Base-by-base conservation (phyloP, 2,888 invertebrate species). In the Lithophane ornitopus region DNA sequence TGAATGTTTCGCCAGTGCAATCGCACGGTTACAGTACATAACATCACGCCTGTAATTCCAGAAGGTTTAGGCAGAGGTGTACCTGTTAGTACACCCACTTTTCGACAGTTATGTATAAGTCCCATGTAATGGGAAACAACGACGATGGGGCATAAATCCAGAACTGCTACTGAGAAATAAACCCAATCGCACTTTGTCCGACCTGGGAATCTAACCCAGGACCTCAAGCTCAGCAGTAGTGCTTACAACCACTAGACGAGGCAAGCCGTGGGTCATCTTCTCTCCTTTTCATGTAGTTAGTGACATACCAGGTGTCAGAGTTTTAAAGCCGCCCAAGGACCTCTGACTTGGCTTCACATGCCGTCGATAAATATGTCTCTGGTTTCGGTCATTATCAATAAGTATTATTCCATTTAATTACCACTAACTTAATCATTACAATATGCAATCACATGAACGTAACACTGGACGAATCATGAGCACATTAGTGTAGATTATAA, bases 391-490 rank as follows among this genome's bases (percentile, higher is more conserved):
- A 61, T 69, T 56, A 68, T 63, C 76, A 81, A 70, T 77, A 22
- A 34, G 78, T 70, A 58, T 41, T 82, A 63, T 59, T 44, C n/a
- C 6, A 70, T 59, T 59, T 28, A 19, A 66, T 76, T 44, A 46
- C 14, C 28, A 26, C 67, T 6, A n/a, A 59, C 11, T 59, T 22
- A 49, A 65, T 58, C 34, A 78, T 41, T 67, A 61, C 12, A 65
- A 71, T 71, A 44, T 59, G 19, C 54, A 70, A 71, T 80, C 16
- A 82, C 56, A 71, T 65, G 14, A 65, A 49, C 26, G 19, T 70
- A 58, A 34, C 22, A 26, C 8, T 69, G 9, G 56, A 12, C 28
- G 39, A 75, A 28, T 69, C 11, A 49, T 49, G 16, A 78, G 28
- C 68, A 46, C 16, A 19, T 56, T 28, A 56, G 3, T 28, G 9